Percentiles rank a stretch among this genome's conserved stretches.
phyloP scores from a whole-genome alignment of 1,140 invertebrate genomes.

The Berghia stephanieae region DNA sequence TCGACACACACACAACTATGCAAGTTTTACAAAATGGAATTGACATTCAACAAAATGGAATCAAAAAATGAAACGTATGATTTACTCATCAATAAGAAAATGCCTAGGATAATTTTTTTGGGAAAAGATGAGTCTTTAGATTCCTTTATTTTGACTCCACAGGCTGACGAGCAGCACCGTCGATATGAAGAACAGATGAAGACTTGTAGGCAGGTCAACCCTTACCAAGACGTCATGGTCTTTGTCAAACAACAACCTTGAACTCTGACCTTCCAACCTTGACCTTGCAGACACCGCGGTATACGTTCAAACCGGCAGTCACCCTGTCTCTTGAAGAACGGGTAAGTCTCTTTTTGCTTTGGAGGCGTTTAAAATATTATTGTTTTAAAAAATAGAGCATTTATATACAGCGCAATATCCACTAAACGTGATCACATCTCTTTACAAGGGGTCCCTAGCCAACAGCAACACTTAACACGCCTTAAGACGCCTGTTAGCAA shows the following conservation, averaged over 20 bases:
- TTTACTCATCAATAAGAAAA: no score
- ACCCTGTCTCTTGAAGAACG: conserved; percentile 38
- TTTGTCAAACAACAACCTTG: conserved; percentile 73
- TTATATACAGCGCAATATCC: no score
- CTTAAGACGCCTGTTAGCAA: no score
- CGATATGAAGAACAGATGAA: conserved; percentile 79
- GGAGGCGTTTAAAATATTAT: background rate
- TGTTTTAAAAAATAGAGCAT: no score
- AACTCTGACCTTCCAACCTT: conserved; percentile 69
- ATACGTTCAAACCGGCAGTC: conserved; percentile 73
- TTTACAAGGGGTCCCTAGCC: no score
- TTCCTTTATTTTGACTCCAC: conserved; percentile 35
- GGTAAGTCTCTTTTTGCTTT: conserved; percentile 38
- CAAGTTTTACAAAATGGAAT: no score
- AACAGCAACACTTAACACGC: no score
- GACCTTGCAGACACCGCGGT: conserved; percentile 56
- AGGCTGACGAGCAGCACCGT: conserved; percentile 80
- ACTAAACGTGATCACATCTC: no score
- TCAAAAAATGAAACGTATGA: background rate
- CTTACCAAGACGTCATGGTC: conserved; percentile 76
- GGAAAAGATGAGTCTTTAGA: no score
- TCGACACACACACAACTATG: no score
- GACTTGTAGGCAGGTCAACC: conserved; percentile 77
- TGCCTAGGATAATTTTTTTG: no score
- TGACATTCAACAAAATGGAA: no score